Conservation (phyloP, 1,140 invertebrate genomes). For the Cotesia glomerata region DNA sequence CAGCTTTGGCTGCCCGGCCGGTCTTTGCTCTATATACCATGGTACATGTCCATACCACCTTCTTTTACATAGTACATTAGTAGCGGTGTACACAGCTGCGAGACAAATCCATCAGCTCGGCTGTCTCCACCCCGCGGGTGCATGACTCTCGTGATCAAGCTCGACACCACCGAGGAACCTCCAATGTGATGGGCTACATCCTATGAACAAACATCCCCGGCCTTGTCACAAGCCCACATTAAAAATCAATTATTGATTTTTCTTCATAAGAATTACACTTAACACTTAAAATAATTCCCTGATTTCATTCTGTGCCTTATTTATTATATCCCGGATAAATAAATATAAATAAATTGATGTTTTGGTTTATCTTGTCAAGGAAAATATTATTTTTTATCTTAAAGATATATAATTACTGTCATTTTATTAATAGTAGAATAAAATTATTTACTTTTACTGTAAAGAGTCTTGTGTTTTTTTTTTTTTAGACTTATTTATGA, state of each 20-base stretch:
- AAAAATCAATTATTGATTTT: conserved; percentile 48
- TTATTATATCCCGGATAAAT: too few species aligned
- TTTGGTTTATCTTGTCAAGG: too few species aligned
- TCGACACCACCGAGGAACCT: conserved; percentile 17
- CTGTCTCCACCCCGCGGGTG: neutral
- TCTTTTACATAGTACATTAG: conserved; percentile 41
- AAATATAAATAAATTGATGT: too few species aligned
- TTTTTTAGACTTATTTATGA: too few species aligned
- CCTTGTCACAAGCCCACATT: conserved; percentile 29
- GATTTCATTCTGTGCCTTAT: conserved; percentile 1
- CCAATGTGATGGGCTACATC: conserved; percentile 9
- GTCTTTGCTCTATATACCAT: too few species aligned
- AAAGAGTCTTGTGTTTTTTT: too few species aligned
- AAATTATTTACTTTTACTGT: too few species aligned
- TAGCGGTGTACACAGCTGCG: conserved; percentile 57
- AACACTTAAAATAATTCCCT: neutral
- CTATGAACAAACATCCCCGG: conserved; percentile 31
- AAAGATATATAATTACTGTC: neutral
- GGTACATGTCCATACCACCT: conserved; percentile 7
- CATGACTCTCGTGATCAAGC: conserved; percentile 3
- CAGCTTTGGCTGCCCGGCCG: too few species aligned
- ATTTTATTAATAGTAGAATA: too few species aligned
- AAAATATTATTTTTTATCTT: neutral
- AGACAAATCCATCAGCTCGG: conserved; percentile 50
- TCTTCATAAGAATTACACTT: neutral